phyloP scores from a whole-genome alignment of 2,113 vertebrate genomes.

The Alligator sinensis region DNA sequence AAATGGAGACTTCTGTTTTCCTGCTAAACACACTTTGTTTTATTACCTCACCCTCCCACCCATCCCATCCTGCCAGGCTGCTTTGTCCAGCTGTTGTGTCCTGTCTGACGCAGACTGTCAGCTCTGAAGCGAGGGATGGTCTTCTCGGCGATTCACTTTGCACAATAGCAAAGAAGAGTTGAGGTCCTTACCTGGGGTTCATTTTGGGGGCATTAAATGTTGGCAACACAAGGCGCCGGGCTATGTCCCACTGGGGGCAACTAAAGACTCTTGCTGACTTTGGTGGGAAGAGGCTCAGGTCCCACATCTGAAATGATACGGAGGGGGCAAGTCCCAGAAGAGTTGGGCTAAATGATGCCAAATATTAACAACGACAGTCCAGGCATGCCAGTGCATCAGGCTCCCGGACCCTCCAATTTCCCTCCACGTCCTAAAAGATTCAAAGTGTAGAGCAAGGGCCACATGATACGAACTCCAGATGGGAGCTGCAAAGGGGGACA shows the following conservation, averaged over 20 bases:
- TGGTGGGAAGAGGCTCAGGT: neutral
- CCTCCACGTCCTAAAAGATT: neutral
- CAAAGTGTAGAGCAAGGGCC: neutral
- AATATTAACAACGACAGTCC: neutral
- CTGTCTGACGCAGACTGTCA: neutral
- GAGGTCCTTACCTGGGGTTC: too few relatives aligned
- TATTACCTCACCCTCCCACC: neutral
- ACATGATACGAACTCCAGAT: neutral
- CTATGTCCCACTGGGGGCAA: neutral
- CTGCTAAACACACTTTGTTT: neutral
- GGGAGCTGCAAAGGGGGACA: neutral
- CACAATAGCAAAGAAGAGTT: too few relatives aligned
- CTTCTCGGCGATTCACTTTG: too few relatives aligned
- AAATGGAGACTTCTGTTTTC: slow-evolving; percentile 37
- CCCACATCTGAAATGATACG: neutral
- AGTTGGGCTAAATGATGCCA: slow-evolving; percentile 16
- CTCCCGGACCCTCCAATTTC: neutral
- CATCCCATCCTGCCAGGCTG: neutral
- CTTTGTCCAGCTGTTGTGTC: neutral
- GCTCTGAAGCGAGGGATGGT: neutral
- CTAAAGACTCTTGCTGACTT: neutral
- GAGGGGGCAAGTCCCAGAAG: neutral
- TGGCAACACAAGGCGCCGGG: neutral
- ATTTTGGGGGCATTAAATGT: neutral
- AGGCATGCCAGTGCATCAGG: neutral